phyloP scores from a whole-genome alignment of 2,113 vertebrate genomes.

The Thymallus thymallus region DNA sequence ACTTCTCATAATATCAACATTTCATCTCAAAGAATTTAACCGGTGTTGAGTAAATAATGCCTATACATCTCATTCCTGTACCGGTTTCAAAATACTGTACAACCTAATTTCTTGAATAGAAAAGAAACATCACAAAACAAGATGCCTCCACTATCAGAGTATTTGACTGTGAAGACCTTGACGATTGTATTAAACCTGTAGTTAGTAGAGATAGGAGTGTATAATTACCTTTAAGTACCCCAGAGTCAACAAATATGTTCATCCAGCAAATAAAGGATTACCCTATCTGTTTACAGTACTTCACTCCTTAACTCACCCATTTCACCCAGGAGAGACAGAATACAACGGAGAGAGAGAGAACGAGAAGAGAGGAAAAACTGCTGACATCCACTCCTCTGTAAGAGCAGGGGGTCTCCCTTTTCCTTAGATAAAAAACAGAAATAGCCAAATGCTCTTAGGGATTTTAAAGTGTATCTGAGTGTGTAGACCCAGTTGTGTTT shows the following conservation, averaged over 20 bases:
- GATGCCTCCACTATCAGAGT: not conserved
- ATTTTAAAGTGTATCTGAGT: constrained; percentile 43
- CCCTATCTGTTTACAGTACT: constrained; percentile 57
- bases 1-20: no score
- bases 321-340: constrained; percentile 62
- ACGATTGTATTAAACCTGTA: constrained; percentile 60
- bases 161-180: constrained; percentile 45
- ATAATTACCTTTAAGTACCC: constrained; percentile 71
- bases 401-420: constrained; percentile 46
- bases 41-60: no score
- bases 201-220: constrained; percentile 65
- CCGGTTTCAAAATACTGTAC: no score
- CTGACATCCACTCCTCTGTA: constrained; percentile 59
- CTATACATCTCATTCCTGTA: no score
- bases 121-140: not conserved
- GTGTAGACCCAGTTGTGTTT: constrained; percentile 30
- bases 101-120: no score
- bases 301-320: constrained; percentile 65
- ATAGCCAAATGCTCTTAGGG: constrained; percentile 64
- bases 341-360: constrained; percentile 53
- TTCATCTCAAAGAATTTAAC: no score
- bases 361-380: constrained; percentile 52
- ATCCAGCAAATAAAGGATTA: constrained; percentile 76
- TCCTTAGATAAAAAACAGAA: constrained; percentile 64
- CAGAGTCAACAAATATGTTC: constrained; percentile 73